Percentiles rank a stretch among this genome's conserved stretches.
These are phyloP conservation scores for Drosophila chauvacae DNA, from an alignment of 1,140 invertebrate genomes.

Conservation along the genomic window DNA sequence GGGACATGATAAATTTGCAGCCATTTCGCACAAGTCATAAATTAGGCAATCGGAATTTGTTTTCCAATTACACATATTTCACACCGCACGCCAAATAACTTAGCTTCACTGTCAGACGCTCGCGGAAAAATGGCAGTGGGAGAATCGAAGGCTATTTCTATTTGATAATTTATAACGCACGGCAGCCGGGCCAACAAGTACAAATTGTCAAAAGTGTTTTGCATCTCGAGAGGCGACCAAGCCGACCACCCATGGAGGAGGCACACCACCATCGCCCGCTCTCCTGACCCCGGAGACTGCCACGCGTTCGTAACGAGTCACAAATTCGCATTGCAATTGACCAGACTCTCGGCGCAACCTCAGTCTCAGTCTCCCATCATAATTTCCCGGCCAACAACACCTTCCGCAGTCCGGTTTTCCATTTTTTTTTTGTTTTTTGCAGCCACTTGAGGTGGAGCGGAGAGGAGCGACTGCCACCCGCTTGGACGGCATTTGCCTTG, in stretches of 20 bases:
- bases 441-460: not conserved
- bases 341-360: slow-evolving; percentile 33
- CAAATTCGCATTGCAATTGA: slow-evolving; percentile 79
- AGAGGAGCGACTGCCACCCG: slow-evolving; percentile 55
- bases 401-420: slow-evolving; percentile 50
- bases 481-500: slow-evolving; percentile 44
- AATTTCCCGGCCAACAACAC: slow-evolving; percentile 80
- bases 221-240: slow-evolving; percentile 55
- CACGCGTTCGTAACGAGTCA: slow-evolving; percentile 77
- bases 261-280: slow-evolving; percentile 29
- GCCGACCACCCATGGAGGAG: slow-evolving; percentile 64
- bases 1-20: slow-evolving; percentile 65
- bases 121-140: slow-evolving; percentile 27
- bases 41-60: slow-evolving; percentile 79
- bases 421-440: not conserved
- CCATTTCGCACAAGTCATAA: slow-evolving; percentile 71
- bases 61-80: slow-evolving; percentile 83
- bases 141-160: slow-evolving; percentile 74
- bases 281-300: slow-evolving; percentile 54
- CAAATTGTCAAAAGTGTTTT: slow-evolving; percentile 82
- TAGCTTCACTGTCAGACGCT: slow-evolving; percentile 42
- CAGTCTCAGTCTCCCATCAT: slow-evolving; percentile 54
- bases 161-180: slow-evolving; percentile 82
- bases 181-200: slow-evolving; percentile 69
- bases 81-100: slow-evolving; percentile 75